Percentiles rank a stretch among this genome's conserved stretches.
phyloP scores from a whole-genome alignment of 2,797 vertebrate genomes.

The Synanceia verrucosa region DNA sequence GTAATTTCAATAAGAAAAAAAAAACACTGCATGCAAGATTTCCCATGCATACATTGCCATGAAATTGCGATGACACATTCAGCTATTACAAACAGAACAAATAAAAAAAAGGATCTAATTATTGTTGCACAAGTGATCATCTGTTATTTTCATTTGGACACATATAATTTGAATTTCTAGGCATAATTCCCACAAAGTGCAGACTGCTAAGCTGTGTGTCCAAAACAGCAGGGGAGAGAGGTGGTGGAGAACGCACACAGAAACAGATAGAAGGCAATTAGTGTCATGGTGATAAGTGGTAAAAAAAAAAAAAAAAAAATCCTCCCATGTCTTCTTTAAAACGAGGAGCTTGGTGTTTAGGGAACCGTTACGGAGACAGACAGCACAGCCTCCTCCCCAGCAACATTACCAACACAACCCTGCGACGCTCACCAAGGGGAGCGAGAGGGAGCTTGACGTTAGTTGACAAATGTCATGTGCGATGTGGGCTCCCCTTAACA shows the following conservation, averaged over 20 bases:
- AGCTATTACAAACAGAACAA: constrained; percentile 5
- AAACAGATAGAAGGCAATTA: constrained; percentile 41
- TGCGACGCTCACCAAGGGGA: constrained; percentile 30
- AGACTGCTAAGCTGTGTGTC: constrained; percentile 22
- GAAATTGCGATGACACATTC: constrained; percentile 18
- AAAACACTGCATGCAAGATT: constrained; percentile 6
- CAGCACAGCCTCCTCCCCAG: constrained; percentile 24
- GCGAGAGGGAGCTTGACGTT: constrained; percentile 35
- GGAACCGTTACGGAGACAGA: constrained; percentile 48
- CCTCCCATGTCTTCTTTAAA: constrained; percentile 36
- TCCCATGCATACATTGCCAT: constrained; percentile 6
- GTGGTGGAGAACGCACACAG: constrained; percentile 19
- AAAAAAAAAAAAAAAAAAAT: no score
- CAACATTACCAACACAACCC: constrained; percentile 31
- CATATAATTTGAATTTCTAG: constrained; percentile 15
- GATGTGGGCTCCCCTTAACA: constrained; percentile 38
- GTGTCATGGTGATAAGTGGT: constrained; percentile 42
- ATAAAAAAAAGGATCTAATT: constrained; percentile 23
- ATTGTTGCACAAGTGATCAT: constrained; percentile 15
- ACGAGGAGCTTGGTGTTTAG: constrained; percentile 44
- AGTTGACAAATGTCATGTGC: constrained; percentile 56
- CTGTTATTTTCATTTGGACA: constrained; percentile 12
- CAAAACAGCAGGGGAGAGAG: constrained; percentile 18
- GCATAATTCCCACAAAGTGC: constrained; percentile 15
- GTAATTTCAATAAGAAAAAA: constrained; percentile 23